Conservation (phyloP, 2,113 vertebrate species). For the Chloroceryle aenea region DNA sequence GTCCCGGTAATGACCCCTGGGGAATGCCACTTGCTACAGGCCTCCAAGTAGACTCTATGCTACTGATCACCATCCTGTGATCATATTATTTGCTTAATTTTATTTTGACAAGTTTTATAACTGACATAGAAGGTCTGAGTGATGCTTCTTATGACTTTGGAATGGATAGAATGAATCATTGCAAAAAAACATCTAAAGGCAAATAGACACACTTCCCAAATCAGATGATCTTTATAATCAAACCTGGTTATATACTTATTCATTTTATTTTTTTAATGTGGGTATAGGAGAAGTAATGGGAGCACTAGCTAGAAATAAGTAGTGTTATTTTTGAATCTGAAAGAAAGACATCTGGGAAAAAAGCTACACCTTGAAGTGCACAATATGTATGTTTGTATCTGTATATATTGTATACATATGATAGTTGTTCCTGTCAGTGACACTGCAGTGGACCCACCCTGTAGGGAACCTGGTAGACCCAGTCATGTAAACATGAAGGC, state of each 20-base stretch:
- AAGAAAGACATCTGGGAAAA: background rate
- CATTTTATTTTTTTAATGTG: background rate
- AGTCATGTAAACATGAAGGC: background rate
- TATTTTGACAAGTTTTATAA: background rate
- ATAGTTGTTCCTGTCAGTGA: background rate
- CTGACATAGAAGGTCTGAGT: background rate
- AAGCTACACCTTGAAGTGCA: background rate
- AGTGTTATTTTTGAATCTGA: background rate
- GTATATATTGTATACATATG: background rate
- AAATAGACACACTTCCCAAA: background rate
- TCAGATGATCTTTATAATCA: background rate
- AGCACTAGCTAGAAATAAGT: background rate
- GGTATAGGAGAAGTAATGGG: background rate
- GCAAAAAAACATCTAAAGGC: background rate
- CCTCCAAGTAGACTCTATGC: background rate
- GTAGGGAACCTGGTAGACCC: background rate
- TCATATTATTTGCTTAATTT: background rate
- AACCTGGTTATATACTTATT: background rate
- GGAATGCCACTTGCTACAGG: too few relatives aligned
- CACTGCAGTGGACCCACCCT: background rate
- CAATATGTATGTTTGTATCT: background rate
- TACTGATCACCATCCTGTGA: background rate
- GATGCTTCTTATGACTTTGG: background rate
- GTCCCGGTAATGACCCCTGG: too few relatives aligned
- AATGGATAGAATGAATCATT: background rate